Base-by-base conservation (phyloP, 2,888 invertebrate genomes). In the Cordilura impudica region DNA sequence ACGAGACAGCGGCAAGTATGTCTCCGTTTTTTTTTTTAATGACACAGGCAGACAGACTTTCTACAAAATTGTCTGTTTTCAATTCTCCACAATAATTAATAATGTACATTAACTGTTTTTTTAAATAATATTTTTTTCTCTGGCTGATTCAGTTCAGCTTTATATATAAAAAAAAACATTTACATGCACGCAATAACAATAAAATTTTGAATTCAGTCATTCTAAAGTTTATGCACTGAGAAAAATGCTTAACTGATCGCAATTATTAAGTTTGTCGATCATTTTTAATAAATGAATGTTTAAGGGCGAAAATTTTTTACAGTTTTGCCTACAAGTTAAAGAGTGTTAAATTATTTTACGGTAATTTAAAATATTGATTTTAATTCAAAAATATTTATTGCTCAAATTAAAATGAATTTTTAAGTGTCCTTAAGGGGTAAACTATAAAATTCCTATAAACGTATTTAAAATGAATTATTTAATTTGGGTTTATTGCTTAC, bases 91-190 rank as follows among this genome's bases (percentile, higher is more conserved):
- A 47, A 75, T 75, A 75, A 75, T 75, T 75, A 75, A 60, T 69
- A n/a, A 69, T 63, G 75, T 69, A 69, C 75, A 69, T 75, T 75
- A 75, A 75, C 75, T 63, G 75, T 75, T 69, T 53, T 61, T 74
- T 54, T 26, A 26, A 26, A 47, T 51, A 49, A 51, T 65, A 49
- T 63, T 63, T 18, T 61, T 61, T 60, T 49, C 21, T 51, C 19
- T n/a, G 47, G 35, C 21, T 65, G 63, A 49, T 65, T 53, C 39
- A 23, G 7, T 60, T 45, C 19, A 51, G 45, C 43, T 63, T 72
- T 71, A 21, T 45, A 72, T 45, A 56, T n/a, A 39, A 39, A 12
- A 39, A 39, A 47, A 56, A 21, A 14, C 63, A 65, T 65, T 58
- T 43, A 66, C 66, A 63, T 63, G 54, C 54, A 73, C 66, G 73